Conservation (phyloP, 2,888 invertebrate species). For the Clivina fossor region DNA sequence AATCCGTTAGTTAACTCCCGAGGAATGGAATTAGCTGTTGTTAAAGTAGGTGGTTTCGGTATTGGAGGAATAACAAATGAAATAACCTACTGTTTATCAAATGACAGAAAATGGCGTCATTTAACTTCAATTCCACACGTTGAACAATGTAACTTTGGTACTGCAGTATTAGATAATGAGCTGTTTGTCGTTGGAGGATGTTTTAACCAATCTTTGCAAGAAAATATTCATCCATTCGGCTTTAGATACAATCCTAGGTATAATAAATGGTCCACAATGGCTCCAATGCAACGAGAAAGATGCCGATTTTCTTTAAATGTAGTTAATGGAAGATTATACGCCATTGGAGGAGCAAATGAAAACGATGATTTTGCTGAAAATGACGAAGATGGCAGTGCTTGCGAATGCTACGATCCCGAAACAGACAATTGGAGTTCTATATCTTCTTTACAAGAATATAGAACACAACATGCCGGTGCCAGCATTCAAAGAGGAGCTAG, state of each 20-base stretch:
- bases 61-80: conserved; percentile 67
- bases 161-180: conserved; percentile 67
- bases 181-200: conserved; percentile 72
- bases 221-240: conserved; percentile 73
- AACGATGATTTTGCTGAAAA: conserved; percentile 54
- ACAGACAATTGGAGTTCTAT: conserved; percentile 63
- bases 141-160: conserved; percentile 73
- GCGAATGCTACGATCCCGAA: conserved; percentile 63
- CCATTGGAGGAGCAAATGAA: conserved; percentile 66
- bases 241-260: conserved; percentile 62
- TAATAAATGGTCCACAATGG: conserved; percentile 68
- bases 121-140: conserved; percentile 71
- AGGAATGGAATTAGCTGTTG: conserved; percentile 68
- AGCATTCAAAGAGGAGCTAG: conserved; percentile 51
- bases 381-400: conserved; percentile 52
- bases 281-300: conserved; percentile 66
- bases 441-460: conserved; percentile 57
- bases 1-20: conserved; percentile 60
- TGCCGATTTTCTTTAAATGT: conserved; percentile 68
- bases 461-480: conserved; percentile 62
- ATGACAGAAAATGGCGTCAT: conserved; percentile 63
- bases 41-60: conserved; percentile 71
- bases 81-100: conserved; percentile 65
- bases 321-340: conserved; percentile 58
- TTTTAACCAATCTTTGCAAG: conserved; percentile 67